Percentiles rank a stretch among this genome's conserved stretches.
Conservation (phyloP, 2,888 invertebrate species). For the Nasonia oneida region DNA sequence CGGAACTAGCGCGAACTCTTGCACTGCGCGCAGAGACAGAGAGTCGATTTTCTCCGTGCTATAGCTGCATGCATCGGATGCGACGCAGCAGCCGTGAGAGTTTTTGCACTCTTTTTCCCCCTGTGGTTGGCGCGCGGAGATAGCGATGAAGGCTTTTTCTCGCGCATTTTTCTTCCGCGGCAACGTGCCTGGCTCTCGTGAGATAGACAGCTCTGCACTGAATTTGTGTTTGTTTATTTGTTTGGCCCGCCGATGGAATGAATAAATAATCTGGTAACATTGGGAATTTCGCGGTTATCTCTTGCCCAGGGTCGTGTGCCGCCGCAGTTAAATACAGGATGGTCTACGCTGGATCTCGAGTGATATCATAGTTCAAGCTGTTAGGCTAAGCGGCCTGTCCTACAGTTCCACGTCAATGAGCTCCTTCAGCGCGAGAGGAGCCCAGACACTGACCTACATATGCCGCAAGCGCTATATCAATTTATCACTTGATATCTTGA, state of each 20-base stretch:
- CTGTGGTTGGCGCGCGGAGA: not conserved
- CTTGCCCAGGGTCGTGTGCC: not conserved
- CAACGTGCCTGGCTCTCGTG: not conserved
- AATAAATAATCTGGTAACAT: not conserved
- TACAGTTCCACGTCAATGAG: not conserved
- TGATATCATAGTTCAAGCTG: conserved; percentile 4
- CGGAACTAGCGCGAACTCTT: not conserved
- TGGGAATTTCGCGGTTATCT: not conserved
- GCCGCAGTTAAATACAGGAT: not conserved
- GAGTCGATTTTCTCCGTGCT: not conserved
- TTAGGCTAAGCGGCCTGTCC: not conserved
- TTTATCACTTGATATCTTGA: conserved; percentile 10
- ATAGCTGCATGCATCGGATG: not conserved
- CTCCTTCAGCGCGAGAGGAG: not conserved
- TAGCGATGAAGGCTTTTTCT: not conserved
- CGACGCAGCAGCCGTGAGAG: not conserved
- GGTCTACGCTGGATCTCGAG: not conserved
- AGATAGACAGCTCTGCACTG: not conserved
- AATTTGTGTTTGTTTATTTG: not conserved
- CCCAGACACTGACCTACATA: not conserved
- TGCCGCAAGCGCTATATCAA: not conserved
- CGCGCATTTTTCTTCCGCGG: not conserved
- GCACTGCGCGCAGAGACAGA: not conserved
- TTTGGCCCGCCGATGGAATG: not conserved
- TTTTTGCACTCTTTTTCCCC: not conserved